Evolutionary conservation across 2,888 invertebrate species (phyloP), one percentile per base, ranked within the genome.

Genomic region (Thera obeliscata): DNA sequence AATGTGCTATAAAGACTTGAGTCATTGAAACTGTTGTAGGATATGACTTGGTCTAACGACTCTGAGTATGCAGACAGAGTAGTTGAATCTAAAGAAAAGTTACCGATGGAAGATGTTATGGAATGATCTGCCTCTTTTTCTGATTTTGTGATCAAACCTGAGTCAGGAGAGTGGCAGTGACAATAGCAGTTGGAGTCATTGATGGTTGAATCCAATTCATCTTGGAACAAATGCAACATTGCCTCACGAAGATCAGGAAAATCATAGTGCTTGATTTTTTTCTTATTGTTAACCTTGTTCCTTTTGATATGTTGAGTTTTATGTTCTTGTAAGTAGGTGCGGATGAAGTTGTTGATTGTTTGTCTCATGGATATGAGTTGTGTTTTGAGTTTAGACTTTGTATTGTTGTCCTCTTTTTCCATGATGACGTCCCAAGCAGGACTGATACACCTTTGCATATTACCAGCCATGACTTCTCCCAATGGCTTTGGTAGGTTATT

Each of bases 11-110:
- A 87, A 0, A 93, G 72, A 35, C 85, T 89, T 0, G 86, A 80
- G 43, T 93, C 91, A 56, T 92, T 82, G 64, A 91, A 93, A 65
- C 93, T 93, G 58, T 86, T 89, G 80, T 89, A 93, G 66, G 91
- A 93, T 0, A 92, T 80, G 0, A 89, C 79, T 63, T 86, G 86
- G 46, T 93, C 93, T 0, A 93, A 71, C 0, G 93, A 91, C 59
- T 93, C 93, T 0, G 93, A 93, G 54, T 87, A 93, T 0, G 90
- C 92, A 0, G 91, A 90, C 3, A 93, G 74, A 2, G 91, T 88
- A 1, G 88, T 87, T 0, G 85, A 83, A 71, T 93, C 91, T 1
- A 93, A 71, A 6, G 82, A 87, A 65, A 93, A 93, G 72, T 93
- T 92, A 0, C 93, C 93, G 0, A 93, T 87, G 0, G 93, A 93